These are phyloP conservation scores for Reticulitermes lucifugus DNA, from an alignment of 2,888 invertebrate genomes.

Conservation along the genomic window DNA sequence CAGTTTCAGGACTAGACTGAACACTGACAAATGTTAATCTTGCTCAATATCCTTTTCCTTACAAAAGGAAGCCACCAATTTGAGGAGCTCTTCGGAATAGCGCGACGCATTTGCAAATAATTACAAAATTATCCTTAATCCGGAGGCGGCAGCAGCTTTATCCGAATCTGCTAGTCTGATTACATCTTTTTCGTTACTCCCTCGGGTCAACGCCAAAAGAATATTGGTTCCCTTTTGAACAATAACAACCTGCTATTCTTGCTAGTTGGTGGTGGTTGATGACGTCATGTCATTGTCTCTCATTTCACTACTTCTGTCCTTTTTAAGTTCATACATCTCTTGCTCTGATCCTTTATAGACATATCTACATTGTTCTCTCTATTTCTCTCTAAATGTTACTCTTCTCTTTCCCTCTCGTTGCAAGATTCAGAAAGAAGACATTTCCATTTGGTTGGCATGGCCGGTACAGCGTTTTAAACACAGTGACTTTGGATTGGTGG, in stretches of 20 bases:
- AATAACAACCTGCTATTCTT: not conserved
- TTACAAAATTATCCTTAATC: not conserved
- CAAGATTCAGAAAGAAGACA: constrained; percentile 48
- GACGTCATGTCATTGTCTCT: not conserved
- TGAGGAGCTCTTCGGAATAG: not conserved
- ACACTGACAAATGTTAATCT: no score
- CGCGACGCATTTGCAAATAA: not conserved
- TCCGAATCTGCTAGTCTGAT: not conserved
- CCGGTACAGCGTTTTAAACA: constrained; percentile 31
- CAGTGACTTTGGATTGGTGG: constrained; percentile 50
- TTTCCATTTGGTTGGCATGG: constrained; percentile 52
- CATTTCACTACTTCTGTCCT: not conserved
- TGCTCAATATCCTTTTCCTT: no score
- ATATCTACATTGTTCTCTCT: constrained; percentile 6
- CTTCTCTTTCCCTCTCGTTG: constrained; percentile 1
- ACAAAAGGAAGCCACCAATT: not conserved
- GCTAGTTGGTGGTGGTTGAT: not conserved
- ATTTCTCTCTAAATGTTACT: not conserved
- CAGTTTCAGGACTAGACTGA: no score
- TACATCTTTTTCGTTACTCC: not conserved
- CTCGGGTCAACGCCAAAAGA: not conserved
- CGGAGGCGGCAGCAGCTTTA: not conserved
- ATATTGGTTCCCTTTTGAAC: not conserved
- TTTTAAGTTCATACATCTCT: constrained; percentile 15
- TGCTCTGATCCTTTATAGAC: constrained; percentile 11